These are phyloP conservation scores for Ypsolopha scabrella DNA, from an alignment of 2,888 invertebrate species.

Conservation along the genomic window DNA sequence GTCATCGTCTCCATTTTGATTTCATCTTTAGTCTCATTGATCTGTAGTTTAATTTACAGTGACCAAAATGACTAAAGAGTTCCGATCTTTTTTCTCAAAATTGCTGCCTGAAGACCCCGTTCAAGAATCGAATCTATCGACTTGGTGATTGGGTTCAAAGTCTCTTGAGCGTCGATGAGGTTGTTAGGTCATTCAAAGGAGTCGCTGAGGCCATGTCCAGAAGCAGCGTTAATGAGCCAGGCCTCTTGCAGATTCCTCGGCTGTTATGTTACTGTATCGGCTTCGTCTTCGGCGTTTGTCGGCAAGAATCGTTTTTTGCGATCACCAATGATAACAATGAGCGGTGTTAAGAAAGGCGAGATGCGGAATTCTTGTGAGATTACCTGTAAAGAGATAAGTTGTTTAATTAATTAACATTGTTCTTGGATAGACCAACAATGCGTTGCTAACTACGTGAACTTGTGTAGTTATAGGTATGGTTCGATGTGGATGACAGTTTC, in stretches of 20 bases:
- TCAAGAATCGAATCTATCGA: background rate
- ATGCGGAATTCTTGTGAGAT: constrained; percentile 43
- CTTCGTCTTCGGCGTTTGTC: constrained; percentile 49
- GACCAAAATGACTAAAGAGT: background rate
- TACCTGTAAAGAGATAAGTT: constrained; percentile 38
- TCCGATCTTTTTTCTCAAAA: constrained; percentile 4
- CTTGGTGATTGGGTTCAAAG: background rate
- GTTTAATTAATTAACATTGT: constrained; percentile 45
- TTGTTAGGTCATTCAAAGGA: background rate
- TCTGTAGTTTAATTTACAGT: background rate
- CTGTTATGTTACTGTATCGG: constrained; percentile 46
- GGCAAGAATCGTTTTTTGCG: constrained; percentile 62
- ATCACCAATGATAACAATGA: constrained; percentile 61
- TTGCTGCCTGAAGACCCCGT: background rate
- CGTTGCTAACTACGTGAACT: background rate
- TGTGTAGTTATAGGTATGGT: too few species aligned
- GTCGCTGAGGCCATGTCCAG: constrained; percentile 13
- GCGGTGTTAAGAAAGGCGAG: constrained; percentile 47
- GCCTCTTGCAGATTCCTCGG: constrained; percentile 52
- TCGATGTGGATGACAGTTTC: too few species aligned
- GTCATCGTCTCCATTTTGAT: background rate
- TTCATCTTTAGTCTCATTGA: background rate
- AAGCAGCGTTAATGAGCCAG: constrained; percentile 64
- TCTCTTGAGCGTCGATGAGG: background rate
- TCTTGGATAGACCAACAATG: constrained; percentile 13